phyloP scores from a whole-genome alignment of 2,113 vertebrate species.

The Numida meleagris region DNA sequence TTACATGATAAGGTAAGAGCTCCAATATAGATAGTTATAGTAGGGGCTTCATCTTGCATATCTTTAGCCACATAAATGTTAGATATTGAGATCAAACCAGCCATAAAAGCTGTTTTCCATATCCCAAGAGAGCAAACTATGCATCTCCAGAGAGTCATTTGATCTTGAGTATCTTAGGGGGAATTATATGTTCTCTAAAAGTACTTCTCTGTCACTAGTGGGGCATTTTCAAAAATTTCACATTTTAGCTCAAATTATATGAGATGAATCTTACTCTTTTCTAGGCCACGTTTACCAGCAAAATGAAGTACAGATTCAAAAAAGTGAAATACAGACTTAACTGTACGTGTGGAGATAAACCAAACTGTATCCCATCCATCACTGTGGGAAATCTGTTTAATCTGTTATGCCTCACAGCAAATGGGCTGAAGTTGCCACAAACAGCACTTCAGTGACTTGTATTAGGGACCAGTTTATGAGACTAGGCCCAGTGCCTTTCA shows the following conservation, averaged over 20 bases:
- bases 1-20: not conserved
- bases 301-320: not conserved
- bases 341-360: not conserved
- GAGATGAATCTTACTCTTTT: not conserved
- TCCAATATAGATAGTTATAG: not conserved
- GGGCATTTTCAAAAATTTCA: not conserved
- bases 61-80: not conserved
- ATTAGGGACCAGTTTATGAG: not conserved
- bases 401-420: not conserved
- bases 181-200: not conserved
- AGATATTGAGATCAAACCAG: not conserved
- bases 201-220: not conserved
- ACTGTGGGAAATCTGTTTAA: not conserved
- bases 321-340: not conserved
- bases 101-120: not conserved
- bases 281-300: not conserved
- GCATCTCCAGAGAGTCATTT: not conserved
- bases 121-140: not conserved
- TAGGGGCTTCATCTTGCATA: not conserved
- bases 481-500: not conserved
- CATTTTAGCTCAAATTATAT: not conserved
- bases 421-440: not conserved
- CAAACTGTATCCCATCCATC: not conserved
- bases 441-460: not conserved
- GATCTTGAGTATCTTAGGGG: not conserved